These are phyloP conservation scores for Gnatocerus cornutus DNA, from an alignment of 2,888 invertebrate genomes.

Conservation along the genomic window DNA sequence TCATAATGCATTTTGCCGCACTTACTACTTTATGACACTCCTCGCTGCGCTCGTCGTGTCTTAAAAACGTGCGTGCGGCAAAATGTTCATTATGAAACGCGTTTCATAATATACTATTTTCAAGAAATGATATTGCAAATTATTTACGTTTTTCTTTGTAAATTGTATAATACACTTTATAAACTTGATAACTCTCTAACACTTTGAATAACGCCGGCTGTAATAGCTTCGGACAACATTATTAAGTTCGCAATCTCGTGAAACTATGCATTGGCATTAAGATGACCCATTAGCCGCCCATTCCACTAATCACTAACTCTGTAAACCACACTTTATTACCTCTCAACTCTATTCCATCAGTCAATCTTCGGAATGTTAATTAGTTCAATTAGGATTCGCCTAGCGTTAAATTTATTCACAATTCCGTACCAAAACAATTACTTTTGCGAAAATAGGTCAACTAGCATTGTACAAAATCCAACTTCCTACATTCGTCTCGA, in stretches of 20 bases:
- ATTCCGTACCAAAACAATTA: neutral
- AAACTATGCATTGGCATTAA: conserved; percentile 5
- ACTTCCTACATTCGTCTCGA: conserved; percentile 4
- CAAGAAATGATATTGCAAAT: too few species aligned
- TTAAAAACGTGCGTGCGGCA: too few species aligned
- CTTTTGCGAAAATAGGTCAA: conserved; percentile 27
- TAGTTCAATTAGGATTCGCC: conserved; percentile 10
- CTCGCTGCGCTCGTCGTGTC: too few species aligned
- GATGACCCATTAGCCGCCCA: conserved; percentile 7
- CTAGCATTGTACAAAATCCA: neutral
- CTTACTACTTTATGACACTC: too few species aligned
- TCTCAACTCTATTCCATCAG: conserved; percentile 6
- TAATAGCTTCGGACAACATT: neutral
- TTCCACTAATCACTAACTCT: conserved; percentile 2
- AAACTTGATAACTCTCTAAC: too few species aligned
- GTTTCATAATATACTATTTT: too few species aligned
- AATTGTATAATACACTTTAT: too few species aligned
- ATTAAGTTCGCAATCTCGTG: neutral
- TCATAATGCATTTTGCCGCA: too few species aligned
- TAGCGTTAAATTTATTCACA: conserved; percentile 4
- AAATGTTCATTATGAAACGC: too few species aligned
- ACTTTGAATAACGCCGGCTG: neutral
- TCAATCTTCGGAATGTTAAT: conserved; percentile 22
- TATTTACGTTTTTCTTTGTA: too few species aligned
- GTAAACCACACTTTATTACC: conserved; percentile 10